Base-by-base conservation (phyloP, 1,140 invertebrate species). In the Nasonia longicornis region DNA sequence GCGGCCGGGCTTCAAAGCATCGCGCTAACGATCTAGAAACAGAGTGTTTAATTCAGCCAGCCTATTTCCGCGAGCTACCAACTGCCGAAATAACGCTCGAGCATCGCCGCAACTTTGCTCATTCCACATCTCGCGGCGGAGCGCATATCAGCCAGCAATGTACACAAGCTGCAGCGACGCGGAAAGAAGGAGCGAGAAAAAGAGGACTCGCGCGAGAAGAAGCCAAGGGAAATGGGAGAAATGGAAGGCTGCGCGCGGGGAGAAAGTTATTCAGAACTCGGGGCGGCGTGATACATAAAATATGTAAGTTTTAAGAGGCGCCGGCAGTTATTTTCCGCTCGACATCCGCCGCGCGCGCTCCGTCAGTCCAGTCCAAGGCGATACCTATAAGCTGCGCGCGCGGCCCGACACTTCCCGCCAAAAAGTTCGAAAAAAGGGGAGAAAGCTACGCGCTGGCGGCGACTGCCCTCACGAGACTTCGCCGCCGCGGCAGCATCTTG, bases 331-430 rank as follows among this genome's bases (percentile, higher is more conserved):
- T 76, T 80, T 80, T 80, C 73, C 52, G 72, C 2, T 80, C 64
- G 72, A 69, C 72, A 38, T 20, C 71, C 64, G 22, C 26, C 12
- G 26, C 26, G 20, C 63, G 63, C 63, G 63, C 22, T 4, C 3
- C 38, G 64, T 45, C 42, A 35, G 31, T 35, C 31, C 31, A 35
- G 31, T 22, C 42, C 72, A 12, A 73, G 73, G 42, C 48, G 73
- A 63, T 48, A 58, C 6, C 52, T n/a, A 6, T n/a, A 48, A 72
- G 70, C 70, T 38, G 26, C 26, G 35, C 35, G 69, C 78, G 75
- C 66, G 3, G 64, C 75, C 67, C 77, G 77, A 83, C 83, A 80
- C 78, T 52, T 58, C 67, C 82, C 71, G 73, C 74, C 35, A 71
- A 63, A 71, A 71, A 35, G 63, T 76, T 70, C 4, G 42, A 79